Conservation (phyloP, 2,888 invertebrate species). For the Melanargia galathea region DNA sequence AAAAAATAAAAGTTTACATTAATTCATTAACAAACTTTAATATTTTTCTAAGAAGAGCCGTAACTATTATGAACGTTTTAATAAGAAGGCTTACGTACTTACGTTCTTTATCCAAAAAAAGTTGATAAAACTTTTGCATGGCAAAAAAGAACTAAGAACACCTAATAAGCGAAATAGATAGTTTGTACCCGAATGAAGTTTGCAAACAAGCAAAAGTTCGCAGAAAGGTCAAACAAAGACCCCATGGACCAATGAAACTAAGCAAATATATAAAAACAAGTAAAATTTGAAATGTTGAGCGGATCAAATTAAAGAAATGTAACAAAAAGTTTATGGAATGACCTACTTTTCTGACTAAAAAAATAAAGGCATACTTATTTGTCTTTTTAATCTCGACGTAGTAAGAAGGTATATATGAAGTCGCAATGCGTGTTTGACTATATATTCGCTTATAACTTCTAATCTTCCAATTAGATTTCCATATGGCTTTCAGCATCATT, state of each 20-base stretch:
- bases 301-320: not conserved
- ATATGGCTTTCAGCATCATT: no score
- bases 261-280: conserved; percentile 6
- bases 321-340: no score
- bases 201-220: conserved; percentile 1
- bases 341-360: no score
- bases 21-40: no score
- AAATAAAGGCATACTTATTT: no score
- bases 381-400: no score
- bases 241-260: not conserved
- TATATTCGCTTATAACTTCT: no score
- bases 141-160: not conserved
- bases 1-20: no score
- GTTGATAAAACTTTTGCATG: not conserved
- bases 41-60: no score
- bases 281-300: conserved; percentile 6
- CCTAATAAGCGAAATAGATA: conserved; percentile 3
- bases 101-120: conserved; percentile 1
- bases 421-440: no score
- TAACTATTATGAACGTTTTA: not conserved
- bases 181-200: not conserved
- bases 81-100: not conserved
- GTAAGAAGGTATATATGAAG: no score
- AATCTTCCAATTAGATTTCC: no score
- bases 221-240: conserved; percentile 1